Evolutionary conservation across 2,888 invertebrate species (phyloP), one percentile per base, ranked within the genome.

Genomic region (Monopis laevigella): DNA sequence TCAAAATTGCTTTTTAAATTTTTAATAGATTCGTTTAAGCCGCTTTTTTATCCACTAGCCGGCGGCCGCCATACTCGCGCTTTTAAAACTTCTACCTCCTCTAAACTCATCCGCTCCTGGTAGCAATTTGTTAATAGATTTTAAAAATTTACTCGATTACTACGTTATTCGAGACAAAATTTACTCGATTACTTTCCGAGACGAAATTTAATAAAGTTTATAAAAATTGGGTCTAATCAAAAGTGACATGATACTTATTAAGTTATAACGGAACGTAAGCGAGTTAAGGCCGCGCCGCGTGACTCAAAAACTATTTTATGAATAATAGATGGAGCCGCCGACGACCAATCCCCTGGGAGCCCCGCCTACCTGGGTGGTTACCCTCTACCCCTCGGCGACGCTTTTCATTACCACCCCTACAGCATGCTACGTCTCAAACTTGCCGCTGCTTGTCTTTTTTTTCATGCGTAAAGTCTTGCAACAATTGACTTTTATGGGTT

Each of bases 231-330:
- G 62, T 56, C 60, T 78, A 73, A 80, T 78, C 73, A 68, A 70
- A 78, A 78, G 75, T 80, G 80, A 78, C 80, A 70, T 70, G 78
- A 78, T 74, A 63, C 78, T 78, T 75, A 80, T 80, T 70, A 62
- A 60, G 66, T 80, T 78, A 73, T 59, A 50, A 49, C 48, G 51
- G 52, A 26, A 55, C 57, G 60, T 78, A 78, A 77, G 66, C 58
- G 60, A 62, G 66, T 77, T 78, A 77, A 62, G 59, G 60, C 67
- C 68, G 66, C 65, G 62, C 67, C 65, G 74, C 65, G 74, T 71
- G 73, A 74, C 74, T 80, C 75, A 78, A 80, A 80, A 80, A 80
- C 80, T 80, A 80, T 80, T 78, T 77, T 77, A 77, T 80, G 80
- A 78, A 80, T 80, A 78, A 78, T 80, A 80, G 75, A 80, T 78